Percentiles rank a stretch among this genome's conserved stretches.
phyloP scores from a whole-genome alignment of 2,797 vertebrate genomes.

The Naso thynnoides region DNA sequence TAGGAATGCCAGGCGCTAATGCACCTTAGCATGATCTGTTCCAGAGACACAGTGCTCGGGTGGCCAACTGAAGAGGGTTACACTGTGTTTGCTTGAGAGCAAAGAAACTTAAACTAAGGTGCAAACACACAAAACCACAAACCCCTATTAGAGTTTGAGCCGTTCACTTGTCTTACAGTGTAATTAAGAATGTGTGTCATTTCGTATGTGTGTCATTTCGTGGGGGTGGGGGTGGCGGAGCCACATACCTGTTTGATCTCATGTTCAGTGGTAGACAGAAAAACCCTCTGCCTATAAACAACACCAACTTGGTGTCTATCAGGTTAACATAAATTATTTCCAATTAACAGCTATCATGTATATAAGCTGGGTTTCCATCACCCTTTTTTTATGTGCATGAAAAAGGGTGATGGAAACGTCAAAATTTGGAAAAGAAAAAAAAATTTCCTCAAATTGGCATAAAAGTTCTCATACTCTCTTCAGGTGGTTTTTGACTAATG shows the following conservation, averaged over 20 bases:
- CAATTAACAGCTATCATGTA: not conserved
- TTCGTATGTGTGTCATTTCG: not conserved
- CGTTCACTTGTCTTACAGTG: conserved; percentile 43
- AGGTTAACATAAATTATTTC: not conserved
- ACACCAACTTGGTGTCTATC: conserved; percentile 6
- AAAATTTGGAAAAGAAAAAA: too few species aligned
- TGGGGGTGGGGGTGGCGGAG: not conserved
- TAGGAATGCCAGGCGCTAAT: conserved; percentile 49
- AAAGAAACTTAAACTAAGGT: conserved; percentile 43
- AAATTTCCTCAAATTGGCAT: too few species aligned
- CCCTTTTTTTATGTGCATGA: too few species aligned
- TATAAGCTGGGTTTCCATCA: too few species aligned
- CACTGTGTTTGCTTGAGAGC: conserved; percentile 40
- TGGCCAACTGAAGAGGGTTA: conserved; percentile 57
- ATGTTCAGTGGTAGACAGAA: conserved; percentile 17
- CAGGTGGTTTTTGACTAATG: too few species aligned
- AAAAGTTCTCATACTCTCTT: too few species aligned
- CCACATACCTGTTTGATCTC: conserved; percentile 21
- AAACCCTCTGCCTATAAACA: not conserved
- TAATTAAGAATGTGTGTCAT: conserved; percentile 38
- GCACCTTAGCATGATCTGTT: conserved; percentile 71
- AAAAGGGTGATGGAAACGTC: too few species aligned
- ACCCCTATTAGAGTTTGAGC: conserved; percentile 22
- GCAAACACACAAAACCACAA: conserved; percentile 28
- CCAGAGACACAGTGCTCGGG: conserved; percentile 65